These are phyloP conservation scores for Donacobius atricapilla DNA, from an alignment of 2,113 vertebrate species.

Conservation along the genomic window DNA sequence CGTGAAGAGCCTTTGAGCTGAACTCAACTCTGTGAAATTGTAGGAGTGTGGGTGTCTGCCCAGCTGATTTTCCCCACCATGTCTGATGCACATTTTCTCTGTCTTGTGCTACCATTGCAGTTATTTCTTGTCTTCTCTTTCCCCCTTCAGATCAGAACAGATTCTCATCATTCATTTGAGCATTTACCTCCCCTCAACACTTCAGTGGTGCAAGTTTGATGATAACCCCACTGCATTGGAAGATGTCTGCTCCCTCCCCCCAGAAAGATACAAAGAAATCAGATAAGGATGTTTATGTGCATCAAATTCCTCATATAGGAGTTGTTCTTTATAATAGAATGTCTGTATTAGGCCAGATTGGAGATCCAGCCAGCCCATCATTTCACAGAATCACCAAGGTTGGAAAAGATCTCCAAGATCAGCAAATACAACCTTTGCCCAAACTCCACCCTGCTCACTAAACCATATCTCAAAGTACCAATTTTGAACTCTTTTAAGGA, in stretches of 20 bases:
- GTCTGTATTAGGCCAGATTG: background rate
- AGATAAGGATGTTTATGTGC: rapidly evolving
- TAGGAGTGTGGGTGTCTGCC: background rate
- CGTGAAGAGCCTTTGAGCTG: background rate
- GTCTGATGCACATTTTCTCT: background rate
- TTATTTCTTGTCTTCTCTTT: background rate
- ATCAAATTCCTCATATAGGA: background rate
- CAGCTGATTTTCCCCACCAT: background rate
- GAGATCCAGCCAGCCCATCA: background rate
- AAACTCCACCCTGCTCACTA: background rate
- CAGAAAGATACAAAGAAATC: background rate
- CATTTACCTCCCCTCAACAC: background rate
- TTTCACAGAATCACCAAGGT: background rate
- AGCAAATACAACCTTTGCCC: background rate
- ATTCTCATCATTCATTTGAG: background rate
- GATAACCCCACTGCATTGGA: background rate
- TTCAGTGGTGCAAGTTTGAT: background rate
- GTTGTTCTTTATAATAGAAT: background rate
- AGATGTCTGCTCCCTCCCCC: background rate
- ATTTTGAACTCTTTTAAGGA: background rate
- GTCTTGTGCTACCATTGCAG: background rate
- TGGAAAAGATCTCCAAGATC: background rate
- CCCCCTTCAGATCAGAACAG: background rate
- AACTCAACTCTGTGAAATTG: background rate
- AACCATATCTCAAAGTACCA: background rate